These are phyloP conservation scores for Stichopus horrens DNA, from an alignment of 53 echinoderm and acorn worm genomes.

Conservation along the genomic window DNA sequence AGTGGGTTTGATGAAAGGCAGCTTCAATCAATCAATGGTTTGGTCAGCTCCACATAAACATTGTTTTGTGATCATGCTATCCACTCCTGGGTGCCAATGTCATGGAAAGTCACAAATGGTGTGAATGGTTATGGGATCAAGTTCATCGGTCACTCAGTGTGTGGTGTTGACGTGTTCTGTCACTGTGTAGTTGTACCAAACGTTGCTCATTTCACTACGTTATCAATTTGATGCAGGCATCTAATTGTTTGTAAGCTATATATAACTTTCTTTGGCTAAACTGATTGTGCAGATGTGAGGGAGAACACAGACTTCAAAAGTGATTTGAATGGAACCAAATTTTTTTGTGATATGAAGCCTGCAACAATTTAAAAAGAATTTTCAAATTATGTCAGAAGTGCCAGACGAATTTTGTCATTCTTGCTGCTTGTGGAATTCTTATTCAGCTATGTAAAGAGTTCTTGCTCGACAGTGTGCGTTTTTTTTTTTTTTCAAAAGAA, in stretches of 20 bases:
- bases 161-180: neutral
- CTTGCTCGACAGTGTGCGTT: too few relatives aligned
- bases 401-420: too few relatives aligned
- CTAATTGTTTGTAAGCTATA: neutral
- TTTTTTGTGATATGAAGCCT: too few relatives aligned
- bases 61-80: neutral
- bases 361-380: too few relatives aligned
- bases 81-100: neutral
- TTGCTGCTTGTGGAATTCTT: too few relatives aligned
- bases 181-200: neutral
- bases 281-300: neutral
- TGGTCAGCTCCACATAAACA: neutral
- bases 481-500: too few relatives aligned
- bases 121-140: constrained; percentile 10
- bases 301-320: too few relatives aligned
- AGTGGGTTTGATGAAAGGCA: neutral
- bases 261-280: neutral
- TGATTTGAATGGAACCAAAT: too few relatives aligned
- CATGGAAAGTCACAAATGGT: neutral
- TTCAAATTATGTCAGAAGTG: too few relatives aligned
- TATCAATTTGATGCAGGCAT: constrained; percentile 2
- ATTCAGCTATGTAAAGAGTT: too few relatives aligned
- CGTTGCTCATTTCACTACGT: neutral
- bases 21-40: neutral
- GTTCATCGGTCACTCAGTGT: neutral